Evolutionary conservation across 2,888 invertebrate species (phyloP), one percentile per base, ranked within the genome.

Genomic region (Lycia hirtaria): DNA sequence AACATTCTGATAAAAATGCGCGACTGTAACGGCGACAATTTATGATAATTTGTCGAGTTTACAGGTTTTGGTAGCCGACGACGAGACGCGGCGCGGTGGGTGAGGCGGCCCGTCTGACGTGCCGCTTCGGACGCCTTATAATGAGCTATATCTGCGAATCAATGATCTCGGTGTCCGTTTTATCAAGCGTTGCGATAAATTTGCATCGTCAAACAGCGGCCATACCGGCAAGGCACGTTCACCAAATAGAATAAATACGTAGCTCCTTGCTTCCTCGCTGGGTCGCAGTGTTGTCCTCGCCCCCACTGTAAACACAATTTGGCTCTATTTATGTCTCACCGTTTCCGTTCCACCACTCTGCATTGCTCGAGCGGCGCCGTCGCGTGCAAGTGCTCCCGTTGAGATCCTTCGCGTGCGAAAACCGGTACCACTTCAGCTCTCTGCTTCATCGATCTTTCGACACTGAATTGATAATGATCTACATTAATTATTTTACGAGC

Each of bases 221-320:
- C 81, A 81, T 80, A 80, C 80, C 80, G 77, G 74, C 76, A 83
- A 78, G 76, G 88, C 91, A 91, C 91, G 89, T 90, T 89, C 89
- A 73, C 78, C 83, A 90, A 90, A 91, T 89, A 88, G 84, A 89
- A 87, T 89, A 87, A 90, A 88, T 89, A 88, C 83, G 81, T 74
- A 76, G 78, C 77, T 80, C 76, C 77, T 76, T 76, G 72, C 71
- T 72, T 68, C 72, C 67, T 71, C 75, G 75, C 68, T 70, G 73
- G 68, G 73, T 72, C 70, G 71, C 76, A 71, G 67, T 71, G 69
- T 69, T 67, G 73, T 68, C 76, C 72, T 75, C 72, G 65, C 71
- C 78, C 76, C 78, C 78, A 78, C 71, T 73, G 77, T 83, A 88
- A 90, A 89, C 82, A 87, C 81, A 87, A 87, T 89, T 88, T 88